Base-by-base conservation (phyloP, 2,888 invertebrate species). In the Orthosia gothica region DNA sequence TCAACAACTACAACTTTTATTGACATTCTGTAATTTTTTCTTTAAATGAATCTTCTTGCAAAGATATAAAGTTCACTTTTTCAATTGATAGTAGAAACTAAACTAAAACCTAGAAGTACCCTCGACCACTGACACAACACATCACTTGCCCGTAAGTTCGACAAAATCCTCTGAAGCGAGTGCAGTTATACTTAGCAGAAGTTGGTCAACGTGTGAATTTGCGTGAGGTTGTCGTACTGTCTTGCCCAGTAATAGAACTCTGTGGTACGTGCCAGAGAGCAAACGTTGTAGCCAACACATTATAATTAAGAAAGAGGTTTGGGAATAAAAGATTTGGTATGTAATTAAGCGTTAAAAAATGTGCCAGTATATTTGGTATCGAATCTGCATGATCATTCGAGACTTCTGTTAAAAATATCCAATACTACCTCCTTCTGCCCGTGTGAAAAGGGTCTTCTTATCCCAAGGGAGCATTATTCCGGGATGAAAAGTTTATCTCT, bases 121-220 rank as follows among this genome's bases (percentile, higher is more conserved):
- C 40, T 47, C 23, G 23, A 62, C 64, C 50, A 16, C n/a, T n/a
- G n/a, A n/a, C n/a, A 66, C 12, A 54, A 57, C 65, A 82, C 68
- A 69, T 81, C 68, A 72, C 79, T 84, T 71, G 63, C 45, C 47
- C 49, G 55, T 70, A 80, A 82, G 65, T 84, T 82, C 74, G 68
- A 57, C 62, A 62, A 76, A 74, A 63, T 82, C 62, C 81, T 63
- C 62, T 76, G 40, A 63, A 80, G 81, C 70, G n/a, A 80, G 59
- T 47, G 81, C 59, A 84, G 70, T 82, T 76, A 71, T 75, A 73
- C 72, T 74, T 62, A 73, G 32, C 47, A 59, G 66, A 71, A 81
- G 59, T 81, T 84, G 49, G 74, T 80, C 69, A 80, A 76, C 73
- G 70, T 73, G 68, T 66, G 62, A 73, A 80, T 73, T 80, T 73